Evolutionary conservation across 2,888 invertebrate species (phyloP), one percentile per base, ranked within the genome.

Genomic region (Conops quadrifasciatus): DNA sequence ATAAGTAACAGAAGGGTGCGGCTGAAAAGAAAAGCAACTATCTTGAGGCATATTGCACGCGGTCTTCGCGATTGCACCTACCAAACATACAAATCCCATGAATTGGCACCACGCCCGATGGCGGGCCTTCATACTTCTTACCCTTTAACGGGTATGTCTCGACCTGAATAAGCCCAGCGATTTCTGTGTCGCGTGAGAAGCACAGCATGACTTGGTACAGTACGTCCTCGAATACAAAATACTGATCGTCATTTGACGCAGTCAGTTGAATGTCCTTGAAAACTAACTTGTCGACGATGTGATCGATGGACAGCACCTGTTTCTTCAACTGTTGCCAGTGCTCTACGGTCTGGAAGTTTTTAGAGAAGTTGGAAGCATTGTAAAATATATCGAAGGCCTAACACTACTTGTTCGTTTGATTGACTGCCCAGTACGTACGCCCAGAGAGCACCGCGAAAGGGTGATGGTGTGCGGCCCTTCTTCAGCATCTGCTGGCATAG

Each of bases 41-140:
- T 47, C 47, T 49, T 19, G 16, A 65, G 51, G 16, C 19, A 24
- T 19, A n/a, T 24, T 36, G 36, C 36, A 7, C 5, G 36, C 36
- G 36, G 4, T 26, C 13, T 30, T 60, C 26, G 60, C 24, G 36
- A 28, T 36, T 26, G 7, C 4, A 67, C 89, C 86, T 88, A 96
- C 96, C 95, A 85, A 96, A 97, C 97, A 98, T 97, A 24, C 97
- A 94, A 85, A 98, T 97, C 1, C 97, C 97, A 84, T 98, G 97
- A 85, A 97, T 97, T 0, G 97, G 97, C 77, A 98, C 96, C 49
- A 97, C 92, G 0, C 97, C 97, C 82, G 94, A 95, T 0, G 97
- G 97, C 9, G 98, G 97, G 82, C 83, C 84, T 58, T 86, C 86
- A 67, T 86, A 86, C 24, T 81, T 80, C 75, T 84, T 86, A 11